Evolutionary conservation across 2,797 vertebrate species (phyloP).

Genomic region (Microhierax caerulescens): DNA sequence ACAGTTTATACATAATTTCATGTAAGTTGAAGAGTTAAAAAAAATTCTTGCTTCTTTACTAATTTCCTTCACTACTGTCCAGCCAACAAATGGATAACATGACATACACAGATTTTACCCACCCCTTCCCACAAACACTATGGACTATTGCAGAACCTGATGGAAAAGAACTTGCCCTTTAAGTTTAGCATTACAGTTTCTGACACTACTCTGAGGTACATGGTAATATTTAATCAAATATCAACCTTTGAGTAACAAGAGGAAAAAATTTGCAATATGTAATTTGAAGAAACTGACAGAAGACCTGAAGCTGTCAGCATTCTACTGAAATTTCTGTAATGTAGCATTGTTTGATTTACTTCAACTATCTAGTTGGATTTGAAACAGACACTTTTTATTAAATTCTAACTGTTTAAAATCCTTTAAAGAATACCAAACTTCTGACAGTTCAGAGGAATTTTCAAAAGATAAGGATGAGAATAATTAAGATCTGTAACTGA

Average conservation of each 20-base stretch:
- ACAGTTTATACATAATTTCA: not conserved
- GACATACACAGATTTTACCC: not conserved
- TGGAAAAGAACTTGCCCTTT: not conserved
- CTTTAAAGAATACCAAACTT: not conserved
- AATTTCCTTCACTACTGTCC: not conserved
- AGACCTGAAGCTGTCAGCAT: not conserved
- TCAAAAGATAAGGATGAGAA: not conserved
- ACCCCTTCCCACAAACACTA: not conserved
- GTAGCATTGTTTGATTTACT: not conserved
- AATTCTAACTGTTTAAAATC: not conserved
- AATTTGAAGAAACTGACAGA: not conserved
- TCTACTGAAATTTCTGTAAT: not conserved
- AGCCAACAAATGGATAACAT: not conserved
- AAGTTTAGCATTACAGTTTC: not conserved
- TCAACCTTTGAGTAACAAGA: not conserved
- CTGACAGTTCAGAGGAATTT: not conserved
- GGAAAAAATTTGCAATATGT: not conserved
- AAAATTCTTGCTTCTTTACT: not conserved
- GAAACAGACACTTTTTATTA: not conserved
- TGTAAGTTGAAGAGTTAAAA: not conserved
- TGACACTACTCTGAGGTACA: not conserved
- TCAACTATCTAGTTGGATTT: not conserved
- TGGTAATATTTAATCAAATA: not conserved
- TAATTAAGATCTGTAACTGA: not conserved
- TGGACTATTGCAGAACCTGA: rapidly evolving